Evolutionary conservation across 1,140 invertebrate species (phyloP).

Genomic region (Drosophila jambulina): DNA sequence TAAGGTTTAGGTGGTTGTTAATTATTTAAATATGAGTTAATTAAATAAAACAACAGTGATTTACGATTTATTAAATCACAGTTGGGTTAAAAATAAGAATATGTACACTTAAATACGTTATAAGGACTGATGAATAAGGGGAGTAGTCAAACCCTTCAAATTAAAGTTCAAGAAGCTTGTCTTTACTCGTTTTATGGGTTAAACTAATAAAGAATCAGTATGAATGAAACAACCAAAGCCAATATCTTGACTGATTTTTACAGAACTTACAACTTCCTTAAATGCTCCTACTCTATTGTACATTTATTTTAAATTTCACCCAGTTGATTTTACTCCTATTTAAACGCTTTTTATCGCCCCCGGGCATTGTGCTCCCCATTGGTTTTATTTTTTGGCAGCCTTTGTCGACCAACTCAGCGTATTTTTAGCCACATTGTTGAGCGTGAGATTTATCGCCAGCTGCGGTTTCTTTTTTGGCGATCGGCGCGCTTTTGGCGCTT

Average conservation of each 20-base stretch:
- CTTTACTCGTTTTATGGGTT: no score
- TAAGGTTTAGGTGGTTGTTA: not conserved
- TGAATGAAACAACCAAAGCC: no score
- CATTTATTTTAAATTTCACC: not conserved
- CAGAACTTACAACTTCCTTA: not conserved
- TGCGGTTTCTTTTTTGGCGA: slow-evolving; percentile 51
- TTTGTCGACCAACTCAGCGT: slow-evolving; percentile 22
- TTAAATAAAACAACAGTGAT: not conserved
- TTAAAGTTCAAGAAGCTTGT: not conserved
- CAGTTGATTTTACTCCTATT: slow-evolving; percentile 18
- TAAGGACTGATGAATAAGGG: no score
- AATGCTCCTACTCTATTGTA: not conserved
- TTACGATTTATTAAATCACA: not conserved
- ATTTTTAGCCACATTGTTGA: slow-evolving; percentile 58
- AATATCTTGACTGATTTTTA: not conserved
- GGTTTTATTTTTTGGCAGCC: slow-evolving; percentile 20
- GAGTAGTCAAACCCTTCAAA: not conserved
- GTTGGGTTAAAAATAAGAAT: not conserved
- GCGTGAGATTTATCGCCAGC: slow-evolving; percentile 56
- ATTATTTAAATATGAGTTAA: not conserved
- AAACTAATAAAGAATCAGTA: no score
- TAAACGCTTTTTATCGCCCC: slow-evolving; percentile 19
- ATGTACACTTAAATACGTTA: no score
- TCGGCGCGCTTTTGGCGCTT: slow-evolving; percentile 42
- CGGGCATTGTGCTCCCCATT: slow-evolving; percentile 35